phyloP scores from a whole-genome alignment of 2,888 invertebrate species.

The Heliconius ethilla region DNA sequence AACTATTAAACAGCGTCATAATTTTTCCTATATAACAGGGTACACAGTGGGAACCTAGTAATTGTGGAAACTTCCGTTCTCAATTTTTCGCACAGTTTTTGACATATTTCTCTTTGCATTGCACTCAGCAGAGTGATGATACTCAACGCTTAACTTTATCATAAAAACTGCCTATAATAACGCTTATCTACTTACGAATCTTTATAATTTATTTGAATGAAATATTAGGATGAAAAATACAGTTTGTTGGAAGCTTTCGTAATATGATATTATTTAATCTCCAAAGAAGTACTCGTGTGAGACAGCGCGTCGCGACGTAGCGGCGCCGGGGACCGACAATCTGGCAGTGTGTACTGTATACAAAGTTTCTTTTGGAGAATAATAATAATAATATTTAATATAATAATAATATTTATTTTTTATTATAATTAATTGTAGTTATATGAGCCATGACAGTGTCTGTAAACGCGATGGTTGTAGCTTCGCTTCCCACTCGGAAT shows the following conservation, averaged over 20 bases:
- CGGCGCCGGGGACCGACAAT: slow-evolving; percentile 53
- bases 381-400: neutral
- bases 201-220: neutral
- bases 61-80: too few relatives aligned
- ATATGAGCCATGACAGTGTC: neutral
- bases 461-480: neutral
- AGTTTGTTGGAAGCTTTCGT: neutral
- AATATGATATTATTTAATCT: slow-evolving; percentile 22
- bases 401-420: neutral
- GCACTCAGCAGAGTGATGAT: too few relatives aligned
- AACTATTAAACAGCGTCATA: neutral
- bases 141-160: too few relatives aligned
- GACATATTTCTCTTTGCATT: too few relatives aligned
- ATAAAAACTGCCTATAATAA: too few relatives aligned
- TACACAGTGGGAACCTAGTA: neutral
- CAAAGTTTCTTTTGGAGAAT: neutral
- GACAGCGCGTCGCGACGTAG: slow-evolving; percentile 57
- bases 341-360: neutral
- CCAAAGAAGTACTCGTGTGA: slow-evolving; percentile 34
- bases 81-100: too few relatives aligned
- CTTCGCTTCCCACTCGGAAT: neutral
- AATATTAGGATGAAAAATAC: neutral
- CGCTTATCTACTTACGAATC: too few relatives aligned
- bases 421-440: too few relatives aligned
- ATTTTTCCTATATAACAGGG: neutral